Percentiles rank a stretch among this genome's conserved stretches.
Conservation (phyloP, 2,888 invertebrate genomes). For the Blomia tropicalis region DNA sequence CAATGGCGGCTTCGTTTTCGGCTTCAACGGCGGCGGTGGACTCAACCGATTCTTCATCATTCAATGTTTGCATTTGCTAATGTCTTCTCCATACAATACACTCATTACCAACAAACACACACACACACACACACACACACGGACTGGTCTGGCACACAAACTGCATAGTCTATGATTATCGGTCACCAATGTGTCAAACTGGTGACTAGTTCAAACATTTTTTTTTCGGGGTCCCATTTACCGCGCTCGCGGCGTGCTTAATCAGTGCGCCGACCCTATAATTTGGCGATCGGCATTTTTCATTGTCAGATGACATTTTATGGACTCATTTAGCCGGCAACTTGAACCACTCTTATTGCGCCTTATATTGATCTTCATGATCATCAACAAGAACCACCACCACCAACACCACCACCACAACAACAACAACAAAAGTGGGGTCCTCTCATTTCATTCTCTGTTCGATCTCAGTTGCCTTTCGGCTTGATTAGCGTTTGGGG, state of each 20-base stretch:
- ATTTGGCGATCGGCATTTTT: slow-evolving; percentile 9
- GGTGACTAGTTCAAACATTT: too few relatives aligned
- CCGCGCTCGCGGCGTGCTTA: neutral
- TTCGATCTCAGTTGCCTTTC: too few relatives aligned
- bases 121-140: neutral
- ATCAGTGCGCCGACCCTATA: slow-evolving; percentile 8
- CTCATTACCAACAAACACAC: neutral
- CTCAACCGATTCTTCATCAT: neutral
- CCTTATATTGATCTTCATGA: too few relatives aligned
- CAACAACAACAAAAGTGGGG: too few relatives aligned
- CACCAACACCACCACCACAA: too few relatives aligned
- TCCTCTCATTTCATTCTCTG: too few relatives aligned
- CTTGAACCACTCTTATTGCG: neutral
- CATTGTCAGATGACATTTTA: slow-evolving; percentile 14
- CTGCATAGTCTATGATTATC: slow-evolving; percentile 9
- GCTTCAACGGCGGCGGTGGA: neutral
- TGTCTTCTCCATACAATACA: slow-evolving; percentile 2
- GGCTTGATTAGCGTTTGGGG: neutral
- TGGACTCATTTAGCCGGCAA: slow-evolving; percentile 8
- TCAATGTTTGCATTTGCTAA: slow-evolving; percentile 4
- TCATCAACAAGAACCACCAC: too few relatives aligned
- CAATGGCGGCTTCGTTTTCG: too few relatives aligned
- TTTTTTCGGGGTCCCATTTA: slow-evolving; percentile 1
- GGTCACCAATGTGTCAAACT: slow-evolving; percentile 12
- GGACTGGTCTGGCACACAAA: neutral